A percentile compares a stretch with the other conserved stretches of the same genome.
Evolutionary conservation across 2,888 invertebrate genomes (phyloP).

Genomic region (Furcula furcula): DNA sequence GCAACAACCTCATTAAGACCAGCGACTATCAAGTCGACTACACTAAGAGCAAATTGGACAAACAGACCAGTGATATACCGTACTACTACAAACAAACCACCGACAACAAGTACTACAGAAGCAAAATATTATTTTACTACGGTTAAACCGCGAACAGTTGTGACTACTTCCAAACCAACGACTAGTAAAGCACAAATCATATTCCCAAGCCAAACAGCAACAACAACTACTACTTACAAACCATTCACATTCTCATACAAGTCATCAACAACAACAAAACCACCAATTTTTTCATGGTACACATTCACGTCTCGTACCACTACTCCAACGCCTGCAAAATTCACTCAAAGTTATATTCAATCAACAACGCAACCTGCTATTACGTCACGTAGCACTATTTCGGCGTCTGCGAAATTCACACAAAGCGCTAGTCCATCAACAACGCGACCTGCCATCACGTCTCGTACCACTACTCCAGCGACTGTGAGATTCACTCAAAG

Average conservation of each 20-base stretch:
- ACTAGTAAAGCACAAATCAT: constrained; percentile 1
- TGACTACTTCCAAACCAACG: constrained; percentile 4
- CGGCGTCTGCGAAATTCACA: constrained; percentile 3
- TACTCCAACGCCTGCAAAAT: neutral
- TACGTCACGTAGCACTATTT: constrained; percentile 3
- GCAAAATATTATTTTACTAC: constrained; percentile 4
- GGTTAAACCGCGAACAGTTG: neutral
- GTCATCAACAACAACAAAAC: constrained; percentile 3
- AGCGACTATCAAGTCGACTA: constrained; percentile 5
- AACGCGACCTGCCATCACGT: constrained; percentile 4
- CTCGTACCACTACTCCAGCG: neutral
- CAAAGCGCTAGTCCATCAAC: constrained; percentile 7
- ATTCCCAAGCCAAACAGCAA: constrained; percentile 1
- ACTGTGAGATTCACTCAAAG: too few relatives aligned
- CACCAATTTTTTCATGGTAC: constrained; percentile 13
- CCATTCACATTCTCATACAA: neutral
- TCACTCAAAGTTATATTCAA: neutral
- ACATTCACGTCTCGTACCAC: constrained; percentile 15
- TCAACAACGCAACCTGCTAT: neutral
- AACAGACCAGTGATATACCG: neutral
- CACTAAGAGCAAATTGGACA: constrained; percentile 1
- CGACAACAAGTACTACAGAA: neutral
- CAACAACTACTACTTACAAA: constrained; percentile 4
- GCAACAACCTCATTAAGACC: constrained; percentile 19
- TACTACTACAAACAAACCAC: neutral